These are phyloP conservation scores for Amphipoea lucens DNA, from an alignment of 2,888 invertebrate species.

Conservation along the genomic window DNA sequence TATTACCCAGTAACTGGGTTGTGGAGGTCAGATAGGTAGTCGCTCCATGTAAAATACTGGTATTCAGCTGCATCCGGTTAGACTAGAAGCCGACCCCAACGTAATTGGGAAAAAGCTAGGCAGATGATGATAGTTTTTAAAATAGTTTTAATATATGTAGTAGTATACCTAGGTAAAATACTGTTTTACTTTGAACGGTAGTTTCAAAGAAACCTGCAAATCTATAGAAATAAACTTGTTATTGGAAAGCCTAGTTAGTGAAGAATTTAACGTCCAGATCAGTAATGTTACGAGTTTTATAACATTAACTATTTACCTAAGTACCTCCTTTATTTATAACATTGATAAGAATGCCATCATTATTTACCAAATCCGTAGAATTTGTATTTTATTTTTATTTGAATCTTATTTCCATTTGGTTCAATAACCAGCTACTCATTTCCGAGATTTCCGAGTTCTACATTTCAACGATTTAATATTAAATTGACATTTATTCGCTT, in stretches of 20 bases:
- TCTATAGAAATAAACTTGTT: not conserved
- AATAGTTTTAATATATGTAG: too few relatives aligned
- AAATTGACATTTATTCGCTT: constrained; percentile 29
- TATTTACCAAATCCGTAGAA: not conserved
- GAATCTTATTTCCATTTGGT: not conserved
- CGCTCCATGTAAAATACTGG: too few relatives aligned
- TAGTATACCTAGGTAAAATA: too few relatives aligned
- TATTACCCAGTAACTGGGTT: too few relatives aligned
- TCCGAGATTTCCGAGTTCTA: not conserved
- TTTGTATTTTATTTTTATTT: not conserved
- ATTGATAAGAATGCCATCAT: not conserved
- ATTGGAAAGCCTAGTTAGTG: not conserved
- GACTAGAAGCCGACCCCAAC: too few relatives aligned
- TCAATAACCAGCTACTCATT: not conserved
- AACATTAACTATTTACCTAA: too few relatives aligned
- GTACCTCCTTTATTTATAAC: not conserved
- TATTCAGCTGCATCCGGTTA: too few relatives aligned
- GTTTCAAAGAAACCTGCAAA: not conserved
- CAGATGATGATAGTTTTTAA: too few relatives aligned
- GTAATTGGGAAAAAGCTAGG: too few relatives aligned
- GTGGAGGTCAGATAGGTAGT: too few relatives aligned
- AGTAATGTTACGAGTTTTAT: not conserved
- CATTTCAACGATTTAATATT: constrained; percentile 14
- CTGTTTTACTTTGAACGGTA: too few relatives aligned
- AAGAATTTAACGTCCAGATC: not conserved